Conservation (phyloP, 2,888 invertebrate genomes). For the Escarpia spicata region DNA sequence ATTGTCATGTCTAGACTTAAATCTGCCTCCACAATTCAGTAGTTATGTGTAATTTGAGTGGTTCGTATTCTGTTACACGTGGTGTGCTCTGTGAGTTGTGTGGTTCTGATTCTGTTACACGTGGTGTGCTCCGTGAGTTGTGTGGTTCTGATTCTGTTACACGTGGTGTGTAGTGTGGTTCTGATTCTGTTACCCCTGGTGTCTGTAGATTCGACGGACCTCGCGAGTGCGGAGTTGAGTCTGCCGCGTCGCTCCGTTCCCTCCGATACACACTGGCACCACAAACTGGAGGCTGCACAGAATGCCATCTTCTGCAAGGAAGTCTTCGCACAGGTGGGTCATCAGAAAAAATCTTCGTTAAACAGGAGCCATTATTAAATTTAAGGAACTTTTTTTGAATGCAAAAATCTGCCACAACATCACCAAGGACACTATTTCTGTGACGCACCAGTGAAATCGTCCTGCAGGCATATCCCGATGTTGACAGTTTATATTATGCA, state of each 20-base stretch:
- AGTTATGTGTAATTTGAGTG: neutral
- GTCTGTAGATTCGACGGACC: constrained; percentile 53
- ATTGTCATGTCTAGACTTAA: too few species aligned
- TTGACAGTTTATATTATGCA: too few species aligned
- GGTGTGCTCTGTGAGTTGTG: neutral
- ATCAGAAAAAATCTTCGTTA: neutral
- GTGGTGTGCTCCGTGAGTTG: neutral
- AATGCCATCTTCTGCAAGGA: constrained; percentile 98
- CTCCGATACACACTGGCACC: constrained; percentile 82
- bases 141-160: neutral
- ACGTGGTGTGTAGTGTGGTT: neutral
- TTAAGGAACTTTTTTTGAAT: too few species aligned
- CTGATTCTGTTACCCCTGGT: neutral
- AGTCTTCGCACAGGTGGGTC: constrained; percentile 80
- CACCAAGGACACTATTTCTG: too few species aligned
- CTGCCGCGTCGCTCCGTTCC: constrained; percentile 53
- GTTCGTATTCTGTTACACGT: neutral
- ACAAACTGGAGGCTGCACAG: constrained; percentile 94
- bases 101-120: neutral
- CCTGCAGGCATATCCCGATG: too few species aligned
- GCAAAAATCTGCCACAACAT: too few species aligned
- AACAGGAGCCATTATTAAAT: too few species aligned
- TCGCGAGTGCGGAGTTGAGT: constrained; percentile 57
- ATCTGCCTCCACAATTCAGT: too few species aligned
- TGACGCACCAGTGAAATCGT: too few species aligned